Evolutionary conservation across 30 jellyfish, hydroid and myxozoan species (phyloP).

Genomic region (Nemopilema nomurai): DNA sequence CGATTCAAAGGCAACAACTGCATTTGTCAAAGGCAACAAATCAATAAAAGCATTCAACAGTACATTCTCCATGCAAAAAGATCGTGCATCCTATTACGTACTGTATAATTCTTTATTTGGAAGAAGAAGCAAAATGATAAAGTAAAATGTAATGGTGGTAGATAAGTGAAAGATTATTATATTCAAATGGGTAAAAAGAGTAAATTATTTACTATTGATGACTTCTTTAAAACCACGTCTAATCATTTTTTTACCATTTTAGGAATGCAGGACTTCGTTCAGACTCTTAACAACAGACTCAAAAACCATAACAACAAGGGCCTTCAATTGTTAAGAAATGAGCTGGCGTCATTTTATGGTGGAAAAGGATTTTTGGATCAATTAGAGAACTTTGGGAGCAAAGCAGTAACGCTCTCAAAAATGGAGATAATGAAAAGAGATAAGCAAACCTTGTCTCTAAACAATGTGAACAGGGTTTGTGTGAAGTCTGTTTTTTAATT

Average conservation of each 20-base stretch:
- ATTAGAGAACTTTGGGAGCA: slow-evolving; percentile 1
- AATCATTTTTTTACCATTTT: neutral
- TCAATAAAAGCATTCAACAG: too few species aligned
- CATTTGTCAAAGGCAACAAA: too few species aligned
- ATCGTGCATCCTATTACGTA: too few species aligned
- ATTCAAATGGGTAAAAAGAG: too few species aligned
- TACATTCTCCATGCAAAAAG: too few species aligned
- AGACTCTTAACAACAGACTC: slow-evolving; percentile 4
- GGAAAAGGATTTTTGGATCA: neutral
- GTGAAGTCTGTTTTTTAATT: too few species aligned
- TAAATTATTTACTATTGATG: too few species aligned
- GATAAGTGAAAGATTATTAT: too few species aligned
- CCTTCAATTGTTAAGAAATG: slow-evolving; percentile 5
- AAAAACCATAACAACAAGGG: slow-evolving; percentile 8
- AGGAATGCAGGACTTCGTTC: slow-evolving; percentile 8
- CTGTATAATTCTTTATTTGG: too few species aligned
- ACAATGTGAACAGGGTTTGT: neutral
- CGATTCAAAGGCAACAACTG: neutral
- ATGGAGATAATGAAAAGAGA: neutral
- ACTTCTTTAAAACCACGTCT: too few species aligned
- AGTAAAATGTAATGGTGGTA: too few species aligned
- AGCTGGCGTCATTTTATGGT: slow-evolving; percentile 23
- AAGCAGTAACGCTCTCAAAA: neutral
- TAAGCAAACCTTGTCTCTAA: neutral
- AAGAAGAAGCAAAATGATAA: too few species aligned